Conservation (phyloP, 2,888 invertebrate genomes). For the Ariolimax columbianus region DNA sequence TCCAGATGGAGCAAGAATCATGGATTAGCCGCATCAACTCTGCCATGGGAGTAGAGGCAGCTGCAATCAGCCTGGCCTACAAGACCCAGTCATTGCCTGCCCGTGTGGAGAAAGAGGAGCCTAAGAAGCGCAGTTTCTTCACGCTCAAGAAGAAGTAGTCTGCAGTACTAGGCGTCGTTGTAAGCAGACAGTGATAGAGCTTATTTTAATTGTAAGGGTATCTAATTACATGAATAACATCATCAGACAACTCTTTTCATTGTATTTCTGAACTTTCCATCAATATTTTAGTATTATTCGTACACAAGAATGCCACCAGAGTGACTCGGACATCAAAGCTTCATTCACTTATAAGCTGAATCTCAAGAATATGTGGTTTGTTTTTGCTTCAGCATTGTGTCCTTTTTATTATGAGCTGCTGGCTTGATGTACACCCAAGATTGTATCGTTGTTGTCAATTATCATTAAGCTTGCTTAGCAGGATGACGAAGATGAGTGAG, state of each 20-base stretch:
- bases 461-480: neutral
- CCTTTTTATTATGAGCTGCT: conserved; percentile 19
- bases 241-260: neutral
- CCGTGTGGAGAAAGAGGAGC: conserved; percentile 87
- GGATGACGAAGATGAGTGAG: neutral
- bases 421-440: neutral
- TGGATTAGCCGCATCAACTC: conserved; percentile 93
- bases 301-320: neutral
- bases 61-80: conserved; percentile 80
- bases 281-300: neutral
- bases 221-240: neutral
- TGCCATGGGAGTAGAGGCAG: conserved; percentile 83
- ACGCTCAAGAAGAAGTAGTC: conserved; percentile 94
- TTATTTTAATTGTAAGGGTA: conserved; percentile 1
- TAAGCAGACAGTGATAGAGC: neutral
- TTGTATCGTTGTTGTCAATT: neutral
- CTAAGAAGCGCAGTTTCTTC: conserved; percentile 97
- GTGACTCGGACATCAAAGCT: neutral
- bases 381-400: conserved; percentile 31
- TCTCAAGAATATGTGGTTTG: conserved; percentile 16
- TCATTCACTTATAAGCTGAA: conserved; percentile 2
- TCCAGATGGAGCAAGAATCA: conserved; percentile 90
- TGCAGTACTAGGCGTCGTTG: conserved; percentile 7
- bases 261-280: neutral
- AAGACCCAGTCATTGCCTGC: conserved; percentile 97